Conservation (phyloP, 2,113 vertebrate genomes). For the Uropsilus gracilis region DNA sequence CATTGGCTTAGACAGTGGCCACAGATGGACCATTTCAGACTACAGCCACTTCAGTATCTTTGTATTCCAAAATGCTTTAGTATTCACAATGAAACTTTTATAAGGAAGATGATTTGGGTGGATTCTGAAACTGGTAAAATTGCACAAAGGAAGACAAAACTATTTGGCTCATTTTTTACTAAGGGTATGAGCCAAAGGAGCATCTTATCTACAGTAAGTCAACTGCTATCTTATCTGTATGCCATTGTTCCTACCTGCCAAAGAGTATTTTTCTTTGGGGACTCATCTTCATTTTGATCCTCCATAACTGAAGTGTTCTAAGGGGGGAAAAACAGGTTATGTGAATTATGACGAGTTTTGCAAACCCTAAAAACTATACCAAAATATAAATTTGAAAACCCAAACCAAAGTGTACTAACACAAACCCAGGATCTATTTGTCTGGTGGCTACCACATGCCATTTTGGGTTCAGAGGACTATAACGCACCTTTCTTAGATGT, state of each 20-base stretch:
- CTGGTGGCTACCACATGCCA: neutral
- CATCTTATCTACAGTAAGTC: conserved; percentile 22
- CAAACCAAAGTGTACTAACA: conserved; percentile 24
- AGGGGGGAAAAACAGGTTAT: conserved; percentile 75
- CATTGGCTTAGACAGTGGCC: neutral
- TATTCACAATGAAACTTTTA: neutral
- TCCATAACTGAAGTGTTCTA: conserved; percentile 98
- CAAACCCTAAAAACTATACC: conserved; percentile 69
- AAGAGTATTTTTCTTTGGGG: conserved; percentile 98
- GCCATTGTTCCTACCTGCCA: conserved; percentile 90
- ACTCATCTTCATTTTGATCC: conserved; percentile 97
- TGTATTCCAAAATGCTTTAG: conserved; percentile 10
- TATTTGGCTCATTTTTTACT: neutral
- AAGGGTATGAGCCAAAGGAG: neutral
- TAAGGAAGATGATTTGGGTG: neutral
- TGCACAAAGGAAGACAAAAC: neutral
- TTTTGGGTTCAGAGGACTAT: neutral
- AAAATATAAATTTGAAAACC: conserved; percentile 66
- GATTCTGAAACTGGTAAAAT: conserved; percentile 36
- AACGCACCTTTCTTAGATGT: neutral
- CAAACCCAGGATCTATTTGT: conserved; percentile 7
- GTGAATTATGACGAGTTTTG: conserved; percentile 68
- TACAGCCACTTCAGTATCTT: neutral
- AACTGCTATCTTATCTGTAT: conserved; percentile 65
- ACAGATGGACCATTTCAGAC: neutral